Evolutionary conservation across 37 sponge, comb jelly and placozoan genomes (phyloP), one percentile per base, ranked within the genome.

Genomic region (Eunapius fragilis): DNA sequence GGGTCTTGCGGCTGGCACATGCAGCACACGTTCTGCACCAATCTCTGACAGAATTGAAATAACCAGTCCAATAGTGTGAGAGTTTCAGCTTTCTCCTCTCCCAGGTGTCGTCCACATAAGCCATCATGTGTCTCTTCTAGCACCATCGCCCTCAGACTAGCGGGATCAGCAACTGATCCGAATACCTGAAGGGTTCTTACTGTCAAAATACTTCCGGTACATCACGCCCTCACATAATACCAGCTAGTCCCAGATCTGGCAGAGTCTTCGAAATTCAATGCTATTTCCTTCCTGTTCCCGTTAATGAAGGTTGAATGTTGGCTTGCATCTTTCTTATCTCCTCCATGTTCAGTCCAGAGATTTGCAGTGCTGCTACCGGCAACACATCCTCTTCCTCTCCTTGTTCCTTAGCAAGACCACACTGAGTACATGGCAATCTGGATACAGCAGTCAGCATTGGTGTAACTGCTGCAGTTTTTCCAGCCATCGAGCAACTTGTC

Each of bases 371-470:
- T 38, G 26, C 32, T 27, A 37, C 37, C 37, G 38, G 26, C 34
- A 33, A 77, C 47, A 35, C 26, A 77, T 12, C 26, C 32, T 14
- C 37, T 58, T 58, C 58, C 58, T 58, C 58, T 58, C 58, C 58
- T 58, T 58, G 58, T 58, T 58, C 58, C 58, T 72, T 67, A 4
- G 23, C 31, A 31, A 48, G 30, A 27, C 85, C 85, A 84, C 85
- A 84, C 67, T 84, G 76, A 32, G 22, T 41, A 47, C 85, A 84
- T 31, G 87, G 87, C 71, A 45, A 31, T 47, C 72, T 32, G n/a
- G 87, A 87, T 34, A 87, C 27, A 72, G 81, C 87, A n/a, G 36
- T 87, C 87, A 2, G 87, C 81, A 74, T 87, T 87, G 17, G 28
- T 68, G 71, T 87, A 74, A 87, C 36, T 71, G 79, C 47, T 86